These are phyloP conservation scores for Lamproptera curius DNA, from an alignment of 2,888 invertebrate genomes.

Conservation along the genomic window DNA sequence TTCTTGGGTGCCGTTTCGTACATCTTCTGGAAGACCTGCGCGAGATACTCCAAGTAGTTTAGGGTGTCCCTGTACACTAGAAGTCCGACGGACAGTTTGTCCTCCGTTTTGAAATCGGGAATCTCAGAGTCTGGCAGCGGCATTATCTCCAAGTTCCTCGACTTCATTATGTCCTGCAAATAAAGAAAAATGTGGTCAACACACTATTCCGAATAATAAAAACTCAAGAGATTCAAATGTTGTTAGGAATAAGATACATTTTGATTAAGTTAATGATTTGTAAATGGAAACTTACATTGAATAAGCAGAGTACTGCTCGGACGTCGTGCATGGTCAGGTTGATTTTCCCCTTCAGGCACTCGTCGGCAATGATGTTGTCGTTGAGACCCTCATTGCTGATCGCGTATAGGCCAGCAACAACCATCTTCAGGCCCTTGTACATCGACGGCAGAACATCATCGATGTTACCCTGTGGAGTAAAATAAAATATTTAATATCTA, in stretches of 20 bases:
- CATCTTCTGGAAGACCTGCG: constrained; percentile 55
- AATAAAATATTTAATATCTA: too few species aligned
- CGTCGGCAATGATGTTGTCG: constrained; percentile 47
- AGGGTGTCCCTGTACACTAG: constrained; percentile 61
- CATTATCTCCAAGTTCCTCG: constrained; percentile 47
- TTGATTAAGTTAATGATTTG: too few species aligned
- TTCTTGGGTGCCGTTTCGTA: constrained; percentile 34
- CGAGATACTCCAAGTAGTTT: constrained; percentile 59
- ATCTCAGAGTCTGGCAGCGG: constrained; percentile 50
- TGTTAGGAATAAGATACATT: too few species aligned
- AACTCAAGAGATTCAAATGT: too few species aligned
- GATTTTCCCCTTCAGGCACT: constrained; percentile 65
- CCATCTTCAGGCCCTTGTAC: constrained; percentile 83
- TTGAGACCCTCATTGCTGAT: constrained; percentile 78
- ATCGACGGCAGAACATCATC: constrained; percentile 73
- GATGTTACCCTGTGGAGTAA: constrained; percentile 52
- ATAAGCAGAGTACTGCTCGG: constrained; percentile 82
- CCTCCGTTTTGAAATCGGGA: constrained; percentile 41
- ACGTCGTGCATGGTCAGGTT: constrained; percentile 78
- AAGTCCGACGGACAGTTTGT: constrained; percentile 40
- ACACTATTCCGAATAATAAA: background rate
- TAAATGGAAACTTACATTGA: constrained; percentile 72
- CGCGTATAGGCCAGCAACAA: constrained; percentile 84
- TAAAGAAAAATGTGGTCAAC: constrained; percentile 23
- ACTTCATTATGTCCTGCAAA: constrained; percentile 58